Evolutionary conservation across 64 coral and sea anemone species (phyloP), one percentile per base, ranked within the genome.

Genomic region (Montipora cactus): DNA sequence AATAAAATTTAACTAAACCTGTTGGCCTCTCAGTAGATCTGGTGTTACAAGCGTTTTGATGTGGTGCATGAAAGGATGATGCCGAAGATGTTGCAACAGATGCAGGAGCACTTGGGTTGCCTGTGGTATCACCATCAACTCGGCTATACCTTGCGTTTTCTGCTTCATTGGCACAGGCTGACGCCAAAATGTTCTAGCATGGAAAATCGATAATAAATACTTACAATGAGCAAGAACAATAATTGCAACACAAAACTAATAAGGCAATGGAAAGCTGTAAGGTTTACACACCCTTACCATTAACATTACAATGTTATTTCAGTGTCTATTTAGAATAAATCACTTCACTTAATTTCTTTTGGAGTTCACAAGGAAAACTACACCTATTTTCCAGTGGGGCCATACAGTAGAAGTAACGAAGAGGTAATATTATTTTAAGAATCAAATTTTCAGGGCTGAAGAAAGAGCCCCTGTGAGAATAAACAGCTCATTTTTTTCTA

Each of bases 111-210:
- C 90, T 89, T 9, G 89, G 68, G 64, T 58, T 92, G 15, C 89
- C 78, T 81, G 93, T 59, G 44, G 81, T 80, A 18, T 96, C 92
- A 49, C 91, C 48, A 8, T 96, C 95, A 19, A 81, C 79, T 5
- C 84, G 67, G 6, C 64, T 28, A 64, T 87, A 89, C 49, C 88
- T 92, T 25, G 93, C 78, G 47, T 95, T 95, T 71, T 98, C 95
- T 45, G 88, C 95, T 81, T 99, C 98, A 76, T 90, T 99, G 52
- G 98, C 98, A 96, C 98, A 99, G 1, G 98, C 98, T 50, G 98
- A 99, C 67, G 98, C 98, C 16, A 99, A 71, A 68, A 99, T 99
- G 74, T 99, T 99, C 98, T 99, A 52, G 22, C 79, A 72, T 92
- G 9, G 16, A 21, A 67, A 47, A 78, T 92, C 5, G 10, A 20